Evolutionary conservation across 1,140 invertebrate genomes (phyloP).

Genomic region (Harpegnathos saltator): DNA sequence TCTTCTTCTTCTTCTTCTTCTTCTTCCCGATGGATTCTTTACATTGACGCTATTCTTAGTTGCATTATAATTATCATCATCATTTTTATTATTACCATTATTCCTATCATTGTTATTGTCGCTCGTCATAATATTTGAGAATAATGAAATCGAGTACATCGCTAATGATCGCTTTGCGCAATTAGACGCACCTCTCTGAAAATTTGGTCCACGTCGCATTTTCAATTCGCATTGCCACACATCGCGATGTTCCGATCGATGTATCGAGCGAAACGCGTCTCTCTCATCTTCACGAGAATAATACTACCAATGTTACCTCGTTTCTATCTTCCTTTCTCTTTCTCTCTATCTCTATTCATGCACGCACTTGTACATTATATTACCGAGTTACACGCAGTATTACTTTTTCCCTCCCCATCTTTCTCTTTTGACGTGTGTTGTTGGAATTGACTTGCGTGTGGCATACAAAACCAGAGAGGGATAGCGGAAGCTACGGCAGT

Average conservation of each 20-base stretch:
- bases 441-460: conserved; percentile 74
- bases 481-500: conserved; percentile 85
- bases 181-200: not conserved
- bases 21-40: not conserved
- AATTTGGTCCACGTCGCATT: not conserved
- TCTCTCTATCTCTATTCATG: not conserved
- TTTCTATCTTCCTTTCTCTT: not conserved
- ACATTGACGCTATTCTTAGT: not conserved
- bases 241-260: not conserved
- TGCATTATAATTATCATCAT: not conserved
- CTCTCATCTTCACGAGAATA: conserved; percentile 40
- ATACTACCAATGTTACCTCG: conserved; percentile 8
- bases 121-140: conserved; percentile 20
- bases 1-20: conserved; percentile 18
- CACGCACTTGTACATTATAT: conserved; percentile 63
- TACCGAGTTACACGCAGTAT: conserved; percentile 67
- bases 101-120: not conserved
- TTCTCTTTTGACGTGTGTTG: conserved; percentile 56
- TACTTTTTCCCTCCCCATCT: conserved; percentile 61
- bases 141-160: not conserved
- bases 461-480: conserved; percentile 81
- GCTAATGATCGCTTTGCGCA: not conserved
- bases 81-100: not conserved
- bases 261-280: conserved; percentile 54
- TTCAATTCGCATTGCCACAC: not conserved